These are phyloP conservation scores for Crotalus helleri DNA, from an alignment of 2,113 vertebrate species.

Conservation along the genomic window DNA sequence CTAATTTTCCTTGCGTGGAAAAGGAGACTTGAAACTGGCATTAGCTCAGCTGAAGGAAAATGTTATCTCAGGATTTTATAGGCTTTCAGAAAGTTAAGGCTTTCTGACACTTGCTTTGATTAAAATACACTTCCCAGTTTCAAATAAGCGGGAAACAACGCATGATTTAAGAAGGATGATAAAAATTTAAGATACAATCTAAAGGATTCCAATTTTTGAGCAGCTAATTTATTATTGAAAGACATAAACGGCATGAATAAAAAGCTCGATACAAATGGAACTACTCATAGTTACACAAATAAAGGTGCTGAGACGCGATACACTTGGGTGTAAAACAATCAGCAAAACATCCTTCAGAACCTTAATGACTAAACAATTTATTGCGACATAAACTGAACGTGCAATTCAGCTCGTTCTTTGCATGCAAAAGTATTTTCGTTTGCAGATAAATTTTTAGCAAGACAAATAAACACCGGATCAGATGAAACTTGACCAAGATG, in stretches of 20 bases:
- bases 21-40: background rate
- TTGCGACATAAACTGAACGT: background rate
- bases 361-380: background rate
- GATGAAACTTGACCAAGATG: background rate
- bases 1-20: background rate
- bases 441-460: background rate
- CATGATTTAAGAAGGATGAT: background rate
- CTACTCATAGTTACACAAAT: background rate
- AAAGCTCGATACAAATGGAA: background rate
- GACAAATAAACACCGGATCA: background rate
- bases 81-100: background rate
- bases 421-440: background rate
- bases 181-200: background rate
- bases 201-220: background rate
- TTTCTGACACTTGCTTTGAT: background rate
- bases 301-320: background rate
- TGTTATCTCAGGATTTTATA: background rate
- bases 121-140: background rate
- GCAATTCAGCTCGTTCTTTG: background rate
- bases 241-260: background rate
- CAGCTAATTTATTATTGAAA: background rate
- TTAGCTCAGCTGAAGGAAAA: background rate
- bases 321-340: background rate
- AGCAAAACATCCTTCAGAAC: background rate
- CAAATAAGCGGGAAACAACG: background rate